Conservation (phyloP, 2,888 invertebrate genomes). For the Argyresthia albistria region DNA sequence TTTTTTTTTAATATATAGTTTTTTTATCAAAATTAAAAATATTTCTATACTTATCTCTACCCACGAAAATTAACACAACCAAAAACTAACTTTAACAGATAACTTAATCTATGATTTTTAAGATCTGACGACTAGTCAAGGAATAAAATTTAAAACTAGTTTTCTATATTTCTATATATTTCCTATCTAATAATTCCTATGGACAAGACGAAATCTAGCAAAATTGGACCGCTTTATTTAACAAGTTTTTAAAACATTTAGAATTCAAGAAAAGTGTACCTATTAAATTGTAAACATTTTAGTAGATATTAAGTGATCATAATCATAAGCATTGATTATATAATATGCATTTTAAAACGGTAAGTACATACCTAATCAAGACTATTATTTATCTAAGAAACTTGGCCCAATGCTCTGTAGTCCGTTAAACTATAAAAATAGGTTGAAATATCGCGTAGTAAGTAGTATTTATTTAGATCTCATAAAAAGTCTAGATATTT, state of each 20-base stretch:
- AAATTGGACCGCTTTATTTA: neutral
- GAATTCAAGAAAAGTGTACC: neutral
- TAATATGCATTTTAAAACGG: neutral
- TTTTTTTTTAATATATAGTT: neutral
- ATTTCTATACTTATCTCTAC: no score
- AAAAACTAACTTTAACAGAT: neutral
- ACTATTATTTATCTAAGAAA: no score
- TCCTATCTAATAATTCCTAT: neutral
- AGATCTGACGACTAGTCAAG: slow-evolving; percentile 31
- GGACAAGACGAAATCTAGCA: neutral
- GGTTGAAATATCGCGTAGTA: no score
- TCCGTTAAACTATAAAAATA: no score
- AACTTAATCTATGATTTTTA: slow-evolving; percentile 12
- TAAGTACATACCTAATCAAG: no score
- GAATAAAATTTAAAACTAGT: slow-evolving; percentile 22
- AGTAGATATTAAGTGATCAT: neutral
- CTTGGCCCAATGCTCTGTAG: no score
- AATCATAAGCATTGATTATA: neutral
- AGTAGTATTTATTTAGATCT: no score
- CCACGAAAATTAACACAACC: neutral
- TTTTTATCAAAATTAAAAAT: neutral
- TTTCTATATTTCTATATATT: slow-evolving; percentile 7
- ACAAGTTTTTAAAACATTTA: neutral
- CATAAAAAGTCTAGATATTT: no score
- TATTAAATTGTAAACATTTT: neutral